These are phyloP conservation scores for Rattus rattus DNA, from an alignment of 2,113 vertebrate species.

Conservation along the genomic window DNA sequence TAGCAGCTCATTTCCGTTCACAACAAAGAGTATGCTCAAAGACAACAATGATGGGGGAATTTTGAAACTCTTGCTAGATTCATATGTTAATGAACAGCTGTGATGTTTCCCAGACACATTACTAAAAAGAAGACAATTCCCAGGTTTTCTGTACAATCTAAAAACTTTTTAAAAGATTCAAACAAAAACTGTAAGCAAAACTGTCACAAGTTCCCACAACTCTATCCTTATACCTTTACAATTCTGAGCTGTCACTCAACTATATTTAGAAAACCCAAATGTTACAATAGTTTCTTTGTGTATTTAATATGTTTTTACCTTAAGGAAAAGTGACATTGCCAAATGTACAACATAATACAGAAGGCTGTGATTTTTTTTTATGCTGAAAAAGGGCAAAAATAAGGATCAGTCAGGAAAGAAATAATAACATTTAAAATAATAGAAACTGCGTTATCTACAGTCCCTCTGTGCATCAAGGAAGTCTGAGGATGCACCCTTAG, in stretches of 20 bases:
- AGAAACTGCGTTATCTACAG: neutral
- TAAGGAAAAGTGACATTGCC: neutral
- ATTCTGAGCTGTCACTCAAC: slow-evolving; percentile 13
- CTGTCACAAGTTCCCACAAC: slow-evolving; percentile 34
- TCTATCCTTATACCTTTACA: neutral
- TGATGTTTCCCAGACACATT: slow-evolving; percentile 85
- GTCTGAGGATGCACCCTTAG: neutral
- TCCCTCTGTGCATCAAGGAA: neutral
- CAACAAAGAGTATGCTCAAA: slow-evolving; percentile 82
- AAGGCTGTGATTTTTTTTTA: neutral
- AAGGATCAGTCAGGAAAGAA: neutral
- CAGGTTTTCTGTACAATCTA: slow-evolving; percentile 84
- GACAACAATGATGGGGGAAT: slow-evolving; percentile 84
- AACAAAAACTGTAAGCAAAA: slow-evolving; percentile 73
- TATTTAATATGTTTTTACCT: neutral
- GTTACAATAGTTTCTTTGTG: neutral
- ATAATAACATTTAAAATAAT: neutral
- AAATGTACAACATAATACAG: neutral
- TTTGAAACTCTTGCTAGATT: slow-evolving; percentile 87
- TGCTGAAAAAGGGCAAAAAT: neutral
- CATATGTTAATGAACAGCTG: slow-evolving; percentile 90
- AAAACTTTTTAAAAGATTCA: slow-evolving; percentile 81
- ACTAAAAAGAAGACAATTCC: slow-evolving; percentile 82
- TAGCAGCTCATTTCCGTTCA: slow-evolving; percentile 84
- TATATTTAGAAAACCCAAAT: neutral